Base-by-base conservation (phyloP, 2,797 vertebrate genomes). In the Vireo griseus region DNA sequence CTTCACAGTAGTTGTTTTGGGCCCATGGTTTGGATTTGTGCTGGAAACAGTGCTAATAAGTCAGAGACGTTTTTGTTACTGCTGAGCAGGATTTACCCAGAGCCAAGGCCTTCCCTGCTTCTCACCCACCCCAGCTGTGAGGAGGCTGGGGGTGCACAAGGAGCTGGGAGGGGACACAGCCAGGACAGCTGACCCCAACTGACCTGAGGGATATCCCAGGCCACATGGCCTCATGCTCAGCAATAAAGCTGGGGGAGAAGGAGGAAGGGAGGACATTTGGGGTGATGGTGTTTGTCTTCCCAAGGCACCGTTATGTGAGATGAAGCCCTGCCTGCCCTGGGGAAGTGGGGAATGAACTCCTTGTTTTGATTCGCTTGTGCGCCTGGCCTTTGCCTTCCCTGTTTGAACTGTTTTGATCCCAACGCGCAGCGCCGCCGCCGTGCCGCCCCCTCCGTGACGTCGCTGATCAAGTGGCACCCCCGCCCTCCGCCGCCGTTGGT, bases 371-470 rank as follows among this genome's bases (percentile, higher is more conserved):
- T 37, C 9, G 5, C 13, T 4, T 3, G 16, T 0, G 22, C 2
- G 5, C 2, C 14, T 1, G 7, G 0, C 42, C n/a, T 11, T 31
- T 4, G 11, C 58, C 17, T 18, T 20, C 1, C 48, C 16, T 0
- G 0, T 2, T 2, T 1, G 2, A 40, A 11, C 29, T 20, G 45
- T 9, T 44, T n/a, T 6, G 21, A 11, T 3, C 29, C 2, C 51
- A 7, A 1, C 24, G 15, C 50, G 3, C 35, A 31, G 26, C 25
- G 17, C 63, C 21, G n/a, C 47, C 39, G 5, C 45, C 16, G 21
- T 16, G 0, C 22, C 61, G 12, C 52, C 42, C 19, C 6, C 11
- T 17, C 28, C 13, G 6, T 42, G 78, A 58, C 78, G 78, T 48
- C 40, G 11, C 5, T 1, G 13, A 4, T 1, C 3, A 6, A 37